Conservation (phyloP, 1,140 invertebrate species). For the Pemphigus obesinymphae region DNA sequence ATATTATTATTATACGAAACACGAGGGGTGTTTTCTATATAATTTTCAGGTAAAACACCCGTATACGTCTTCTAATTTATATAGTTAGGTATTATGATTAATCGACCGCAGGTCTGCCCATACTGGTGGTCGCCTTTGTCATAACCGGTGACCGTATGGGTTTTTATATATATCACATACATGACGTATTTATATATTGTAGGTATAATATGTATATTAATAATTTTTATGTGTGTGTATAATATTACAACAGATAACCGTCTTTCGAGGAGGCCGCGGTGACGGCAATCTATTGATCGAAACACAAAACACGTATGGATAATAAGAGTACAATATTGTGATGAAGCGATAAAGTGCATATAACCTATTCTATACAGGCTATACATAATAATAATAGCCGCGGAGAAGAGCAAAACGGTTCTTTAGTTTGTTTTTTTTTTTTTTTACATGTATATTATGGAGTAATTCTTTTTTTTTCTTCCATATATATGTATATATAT, state of each 20-base stretch:
- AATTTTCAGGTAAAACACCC: too few relatives aligned
- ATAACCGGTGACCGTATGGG: too few relatives aligned
- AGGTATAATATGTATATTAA: too few relatives aligned
- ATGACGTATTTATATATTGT: too few relatives aligned
- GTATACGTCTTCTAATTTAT: too few relatives aligned
- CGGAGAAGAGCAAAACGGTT: background rate
- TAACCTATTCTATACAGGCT: background rate
- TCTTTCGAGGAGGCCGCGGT: background rate
- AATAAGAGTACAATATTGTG: constrained; percentile 26
- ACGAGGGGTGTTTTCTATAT: too few relatives aligned
- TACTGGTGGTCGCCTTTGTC: too few relatives aligned
- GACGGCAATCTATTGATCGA: background rate
- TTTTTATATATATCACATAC: too few relatives aligned
- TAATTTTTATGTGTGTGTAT: background rate
- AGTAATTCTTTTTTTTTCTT: background rate
- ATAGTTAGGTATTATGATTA: too few relatives aligned
- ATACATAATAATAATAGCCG: background rate
- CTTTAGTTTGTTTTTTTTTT: background rate
- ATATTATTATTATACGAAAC: too few relatives aligned
- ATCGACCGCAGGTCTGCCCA: too few relatives aligned
- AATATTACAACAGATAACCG: background rate
- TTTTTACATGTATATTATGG: background rate
- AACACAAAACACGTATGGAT: constrained; percentile 9
- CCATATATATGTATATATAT: background rate
- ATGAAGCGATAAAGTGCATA: constrained; percentile 2